These are phyloP conservation scores for Deilephila porcellus DNA, from an alignment of 2,888 invertebrate genomes.

Conservation along the genomic window DNA sequence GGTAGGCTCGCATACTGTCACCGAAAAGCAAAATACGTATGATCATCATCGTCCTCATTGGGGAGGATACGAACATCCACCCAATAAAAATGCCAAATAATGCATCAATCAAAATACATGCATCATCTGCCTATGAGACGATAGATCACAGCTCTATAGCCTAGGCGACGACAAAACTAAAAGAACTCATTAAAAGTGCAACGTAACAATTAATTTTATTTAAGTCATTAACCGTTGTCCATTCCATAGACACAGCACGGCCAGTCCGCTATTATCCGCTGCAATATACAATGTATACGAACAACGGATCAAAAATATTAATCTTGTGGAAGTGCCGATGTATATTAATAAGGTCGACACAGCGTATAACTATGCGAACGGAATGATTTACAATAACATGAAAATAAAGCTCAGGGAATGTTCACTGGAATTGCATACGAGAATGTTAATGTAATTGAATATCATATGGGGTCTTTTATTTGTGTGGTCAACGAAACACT, in stretches of 20 bases:
- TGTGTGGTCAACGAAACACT: background rate
- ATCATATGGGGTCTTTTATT: background rate
- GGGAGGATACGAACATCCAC: too few species aligned
- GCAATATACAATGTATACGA: conserved; percentile 28
- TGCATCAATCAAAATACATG: too few species aligned
- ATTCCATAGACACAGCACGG: conserved; percentile 40
- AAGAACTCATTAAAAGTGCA: background rate
- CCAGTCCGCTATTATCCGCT: conserved; percentile 34
- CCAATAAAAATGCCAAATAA: too few species aligned
- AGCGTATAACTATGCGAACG: background rate
- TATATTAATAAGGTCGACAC: conserved; percentile 25
- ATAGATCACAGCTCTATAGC: too few species aligned
- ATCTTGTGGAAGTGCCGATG: conserved; percentile 22
- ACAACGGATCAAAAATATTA: conserved; percentile 11
- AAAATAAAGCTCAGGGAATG: background rate
- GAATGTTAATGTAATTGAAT: background rate
- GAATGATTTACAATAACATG: conserved; percentile 8
- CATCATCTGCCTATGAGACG: too few species aligned
- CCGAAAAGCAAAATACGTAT: too few species aligned
- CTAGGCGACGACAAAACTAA: background rate
- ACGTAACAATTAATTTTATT: conserved; percentile 30
- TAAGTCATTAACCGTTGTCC: conserved; percentile 45
- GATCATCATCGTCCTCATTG: too few species aligned
- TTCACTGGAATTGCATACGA: background rate
- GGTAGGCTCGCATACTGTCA: too few species aligned